Evolutionary conservation across 1,140 invertebrate genomes (phyloP).

Genomic region (Drosophila grimshawi): DNA sequence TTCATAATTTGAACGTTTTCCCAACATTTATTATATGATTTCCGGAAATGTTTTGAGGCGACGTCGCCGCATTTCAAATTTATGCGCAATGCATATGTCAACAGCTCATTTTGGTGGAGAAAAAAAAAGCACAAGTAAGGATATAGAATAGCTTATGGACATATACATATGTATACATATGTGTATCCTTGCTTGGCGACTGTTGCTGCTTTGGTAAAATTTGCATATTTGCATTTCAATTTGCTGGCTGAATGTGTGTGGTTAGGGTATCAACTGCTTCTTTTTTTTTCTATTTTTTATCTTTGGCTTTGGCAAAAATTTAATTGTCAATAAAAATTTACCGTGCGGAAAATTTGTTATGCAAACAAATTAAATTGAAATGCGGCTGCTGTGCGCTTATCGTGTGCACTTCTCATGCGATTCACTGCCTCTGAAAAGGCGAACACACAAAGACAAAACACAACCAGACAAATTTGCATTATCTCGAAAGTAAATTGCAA

Average conservation of each 20-base stretch:
- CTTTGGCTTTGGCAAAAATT: slow-evolving; percentile 59
- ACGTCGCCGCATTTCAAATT: slow-evolving; percentile 58
- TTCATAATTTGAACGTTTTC: slow-evolving; percentile 64
- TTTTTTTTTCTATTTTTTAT: slow-evolving; percentile 35
- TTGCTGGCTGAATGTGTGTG: slow-evolving; percentile 46
- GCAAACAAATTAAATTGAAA: slow-evolving; percentile 82
- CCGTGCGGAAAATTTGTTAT: slow-evolving; percentile 84
- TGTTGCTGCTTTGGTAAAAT: slow-evolving; percentile 50
- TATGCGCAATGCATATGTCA: slow-evolving; percentile 80
- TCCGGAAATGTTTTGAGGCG: slow-evolving; percentile 75
- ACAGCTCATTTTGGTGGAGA: slow-evolving; percentile 56
- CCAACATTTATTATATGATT: slow-evolving; percentile 82
- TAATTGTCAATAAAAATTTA: slow-evolving; percentile 84
- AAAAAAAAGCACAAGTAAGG: slow-evolving; percentile 29
- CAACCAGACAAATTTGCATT: slow-evolving; percentile 31
- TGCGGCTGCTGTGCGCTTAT: slow-evolving; percentile 26
- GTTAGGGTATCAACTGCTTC: slow-evolving; percentile 32
- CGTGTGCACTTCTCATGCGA: slow-evolving; percentile 34
- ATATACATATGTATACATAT: slow-evolving; percentile 6
- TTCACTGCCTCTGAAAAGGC: slow-evolving; percentile 23
- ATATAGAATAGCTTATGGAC: slow-evolving; percentile 11
- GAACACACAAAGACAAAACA: slow-evolving; percentile 13
- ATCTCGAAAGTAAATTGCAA: slow-evolving; percentile 31
- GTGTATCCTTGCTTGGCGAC: slow-evolving; percentile 41
- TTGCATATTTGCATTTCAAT: slow-evolving; percentile 82